Percentiles rank a stretch among this genome's conserved stretches.
These are phyloP conservation scores for Embiotoca jacksoni DNA, from an alignment of 2,113 vertebrate species.

Conservation along the genomic window DNA sequence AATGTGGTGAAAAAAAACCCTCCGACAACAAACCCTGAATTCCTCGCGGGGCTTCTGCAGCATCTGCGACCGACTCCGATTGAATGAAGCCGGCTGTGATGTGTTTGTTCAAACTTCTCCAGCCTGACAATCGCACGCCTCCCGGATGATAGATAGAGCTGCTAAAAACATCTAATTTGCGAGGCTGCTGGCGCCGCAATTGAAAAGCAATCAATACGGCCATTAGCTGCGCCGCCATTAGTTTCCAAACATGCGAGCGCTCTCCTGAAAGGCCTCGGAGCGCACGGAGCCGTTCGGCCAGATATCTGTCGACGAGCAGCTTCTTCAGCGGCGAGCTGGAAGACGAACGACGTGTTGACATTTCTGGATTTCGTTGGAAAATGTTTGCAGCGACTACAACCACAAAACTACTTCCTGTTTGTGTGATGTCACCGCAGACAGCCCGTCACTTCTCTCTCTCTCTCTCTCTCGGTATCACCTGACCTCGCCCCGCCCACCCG, in stretches of 20 bases:
- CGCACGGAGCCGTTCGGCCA: constrained; percentile 61
- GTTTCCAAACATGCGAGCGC: constrained; percentile 59
- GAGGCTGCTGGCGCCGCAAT: constrained; percentile 54
- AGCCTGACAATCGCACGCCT: constrained; percentile 23
- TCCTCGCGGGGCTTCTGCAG: neutral
- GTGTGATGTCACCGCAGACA: too few relatives aligned
- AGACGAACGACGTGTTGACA: too few relatives aligned
- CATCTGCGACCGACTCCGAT: constrained; percentile 20
- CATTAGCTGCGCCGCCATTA: constrained; percentile 70
- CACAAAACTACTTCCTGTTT: too few relatives aligned
- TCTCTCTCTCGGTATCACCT: too few relatives aligned
- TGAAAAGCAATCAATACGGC: constrained; percentile 71
- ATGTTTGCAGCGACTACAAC: too few relatives aligned
- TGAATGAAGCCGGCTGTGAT: constrained; percentile 22
- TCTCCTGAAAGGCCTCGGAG: constrained; percentile 60
- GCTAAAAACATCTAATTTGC: constrained; percentile 74
- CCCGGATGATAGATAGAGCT: constrained; percentile 63
- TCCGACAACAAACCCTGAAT: constrained; percentile 14
- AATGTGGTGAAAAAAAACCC: neutral
- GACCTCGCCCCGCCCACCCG: neutral
- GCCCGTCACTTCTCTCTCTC: too few relatives aligned
- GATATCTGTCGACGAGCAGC: constrained; percentile 56
- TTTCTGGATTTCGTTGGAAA: too few relatives aligned
- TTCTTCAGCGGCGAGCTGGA: neutral
- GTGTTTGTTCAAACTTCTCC: constrained; percentile 49